Evolutionary conservation across 2,888 invertebrate genomes (phyloP).

Genomic region (Aproaerema taeniolella): DNA sequence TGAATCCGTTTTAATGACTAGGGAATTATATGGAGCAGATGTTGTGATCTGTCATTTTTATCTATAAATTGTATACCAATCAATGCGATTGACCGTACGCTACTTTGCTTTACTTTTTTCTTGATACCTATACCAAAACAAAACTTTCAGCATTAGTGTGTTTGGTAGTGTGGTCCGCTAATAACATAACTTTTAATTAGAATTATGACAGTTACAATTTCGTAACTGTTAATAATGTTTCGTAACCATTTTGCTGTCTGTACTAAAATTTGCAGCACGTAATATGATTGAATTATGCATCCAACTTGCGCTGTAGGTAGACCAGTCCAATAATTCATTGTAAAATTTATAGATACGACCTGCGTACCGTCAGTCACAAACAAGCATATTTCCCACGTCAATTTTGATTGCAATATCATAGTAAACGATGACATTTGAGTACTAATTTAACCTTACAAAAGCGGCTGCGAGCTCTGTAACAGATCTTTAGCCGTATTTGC

Average conservation of each 20-base stretch:
- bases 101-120: no score
- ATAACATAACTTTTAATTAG: not conserved
- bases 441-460: conserved; percentile 60
- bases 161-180: no score
- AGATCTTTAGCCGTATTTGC: conserved; percentile 38
- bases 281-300: conserved; percentile 66
- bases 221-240: no score
- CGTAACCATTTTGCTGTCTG: conserved; percentile 13
- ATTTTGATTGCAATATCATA: conserved; percentile 72
- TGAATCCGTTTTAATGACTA: no score
- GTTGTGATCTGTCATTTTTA: no score
- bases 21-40: no score
- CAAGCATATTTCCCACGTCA: conserved; percentile 74
- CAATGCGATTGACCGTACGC: no score
- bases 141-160: no score
- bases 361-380: conserved; percentile 57
- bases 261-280: conserved; percentile 24
- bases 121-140: no score
- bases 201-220: not conserved
- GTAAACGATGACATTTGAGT: conserved; percentile 68
- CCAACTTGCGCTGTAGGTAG: conserved; percentile 39
- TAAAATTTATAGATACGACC: conserved; percentile 62
- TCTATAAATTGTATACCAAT: no score
- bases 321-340: conserved; percentile 62
- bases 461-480: conserved; percentile 43